Evolutionary conservation across 2,888 invertebrate species (phyloP), one percentile per base, ranked within the genome.

Genomic region (Orthosia incerta): DNA sequence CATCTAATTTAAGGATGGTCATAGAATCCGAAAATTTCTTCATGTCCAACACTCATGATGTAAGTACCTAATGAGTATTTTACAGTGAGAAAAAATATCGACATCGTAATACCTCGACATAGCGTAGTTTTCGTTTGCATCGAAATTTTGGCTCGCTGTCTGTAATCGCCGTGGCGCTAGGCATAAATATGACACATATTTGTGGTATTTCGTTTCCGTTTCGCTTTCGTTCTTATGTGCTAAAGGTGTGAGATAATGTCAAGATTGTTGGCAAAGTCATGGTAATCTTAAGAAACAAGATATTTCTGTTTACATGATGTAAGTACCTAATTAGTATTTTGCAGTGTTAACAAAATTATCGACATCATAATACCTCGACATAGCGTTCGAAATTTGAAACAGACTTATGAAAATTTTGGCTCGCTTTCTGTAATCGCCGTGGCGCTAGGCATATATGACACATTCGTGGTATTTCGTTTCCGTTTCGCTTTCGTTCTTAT

Each of bases 241-340:
- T 55, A 26, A 53, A 48, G 48, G n/a, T 4, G 61, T 45, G 39
- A 66, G 62, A 56, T 62, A 53, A 74, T 53, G 23, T 55, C 62
- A 50, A 55, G 63, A 74, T 26, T 61, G 46, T 39, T 64, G 50
- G 60, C 80, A 75, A 50, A 62, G 55, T 39, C 50, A 51, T 2
- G 18, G 45, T 62, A 57, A 67, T 78, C 61, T 74, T 31, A 23
- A 53, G 23, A 56, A 51, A 57, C 64, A 57, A n/a, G n/a, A n/a
- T n/a, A n/a, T n/a, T n/a, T n/a, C n/a, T n/a, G n/a, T n/a, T n/a
- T n/a, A n/a, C 45, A 45, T 23, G 39, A 39, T 39, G 7, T 39
- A 39, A 39, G 39, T 39, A 39, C 39, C 39, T 39, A 39, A 39
- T 39, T 7, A 9, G 7, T 39, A 7, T 9, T 39, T 39, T 31